A percentile compares a stretch with the other conserved stretches of the same genome.
phyloP scores from a whole-genome alignment of 2,888 invertebrate genomes.

The Drosophila nigricruria region DNA sequence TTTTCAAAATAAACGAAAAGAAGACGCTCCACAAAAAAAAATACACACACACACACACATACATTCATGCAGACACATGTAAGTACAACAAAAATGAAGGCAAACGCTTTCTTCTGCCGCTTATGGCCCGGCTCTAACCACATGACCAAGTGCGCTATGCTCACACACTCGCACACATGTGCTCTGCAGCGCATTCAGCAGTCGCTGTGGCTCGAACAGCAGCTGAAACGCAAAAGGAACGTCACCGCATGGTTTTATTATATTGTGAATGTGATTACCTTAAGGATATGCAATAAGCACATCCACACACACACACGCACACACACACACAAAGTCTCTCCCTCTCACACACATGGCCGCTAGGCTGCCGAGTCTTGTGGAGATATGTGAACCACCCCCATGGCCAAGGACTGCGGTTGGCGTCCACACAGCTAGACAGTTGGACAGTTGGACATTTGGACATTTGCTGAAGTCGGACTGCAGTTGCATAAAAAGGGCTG shows the following conservation, averaged over 20 bases:
- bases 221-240: slow-evolving; percentile 70
- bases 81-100: slow-evolving; percentile 13
- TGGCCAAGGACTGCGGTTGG: slow-evolving; percentile 38
- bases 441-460: slow-evolving; percentile 22
- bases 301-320: slow-evolving; percentile 43
- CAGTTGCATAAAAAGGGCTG: background rate
- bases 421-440: slow-evolving; percentile 20
- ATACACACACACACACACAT: slow-evolving; percentile 6
- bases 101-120: slow-evolving; percentile 33
- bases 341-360: too few relatives aligned
- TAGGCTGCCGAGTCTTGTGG: slow-evolving; percentile 11
- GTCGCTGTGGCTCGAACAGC: slow-evolving; percentile 39
- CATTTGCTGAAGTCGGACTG: slow-evolving; percentile 2
- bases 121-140: slow-evolving; percentile 35
- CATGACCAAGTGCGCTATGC: slow-evolving; percentile 35
- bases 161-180: slow-evolving; percentile 3
- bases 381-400: slow-evolving; percentile 44
- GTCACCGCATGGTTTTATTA: slow-evolving; percentile 84
- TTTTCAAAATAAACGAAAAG: slow-evolving; percentile 70
- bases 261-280: slow-evolving; percentile 82
- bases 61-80: slow-evolving; percentile 1
- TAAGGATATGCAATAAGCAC: slow-evolving; percentile 81
- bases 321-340: slow-evolving; percentile 1
- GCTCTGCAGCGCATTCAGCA: slow-evolving; percentile 35
- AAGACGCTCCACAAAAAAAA: slow-evolving; percentile 54